Base-by-base conservation (phyloP, 2,113 vertebrate species). In the Martes martes region DNA sequence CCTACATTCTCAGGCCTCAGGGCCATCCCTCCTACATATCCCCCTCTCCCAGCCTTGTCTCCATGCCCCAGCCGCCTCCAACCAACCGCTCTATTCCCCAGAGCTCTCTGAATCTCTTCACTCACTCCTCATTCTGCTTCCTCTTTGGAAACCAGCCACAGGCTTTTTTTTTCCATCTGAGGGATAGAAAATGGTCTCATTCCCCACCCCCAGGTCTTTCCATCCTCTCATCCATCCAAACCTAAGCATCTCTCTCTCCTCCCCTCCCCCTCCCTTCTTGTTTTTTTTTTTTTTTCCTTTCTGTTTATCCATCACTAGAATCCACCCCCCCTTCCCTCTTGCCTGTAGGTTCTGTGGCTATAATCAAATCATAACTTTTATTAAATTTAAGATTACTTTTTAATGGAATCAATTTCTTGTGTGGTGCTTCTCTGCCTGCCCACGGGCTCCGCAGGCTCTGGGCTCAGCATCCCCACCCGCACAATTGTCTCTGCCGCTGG, bases 321-420 rank as follows among this genome's bases (percentile, higher is more conserved):
- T 95, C 92, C 87, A 80, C 55, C 80, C 69, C 97, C 97, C 67
- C 2, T 97, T 98, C 74, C 93, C 97, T 98, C 98, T 98, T 98
- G 98, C 98, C 98, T 98, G 98, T 97, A 88, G 97, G 98, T 99
- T 99, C 98, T 98, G 52, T 85, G 9, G 98, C 98, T 99, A 96
- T 99, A 99, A 99, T 99, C 98, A 99, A 99, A 99, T 99, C 98
- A 98, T 98, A 99, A 99, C 98, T 99, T 99, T 99, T 99, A 99
- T 99, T 99, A 99, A 99, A 99, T 99, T 99, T 98, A 98, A 99
- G 99, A 99, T 99, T 99, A 99, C 98, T 99, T 99, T 99, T 99
- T 99, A 99, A 99, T 99, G 98, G 98, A 99, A 99, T 99, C 99
- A 99, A 98, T 99, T 99, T 99, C 98, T 98, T 98, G 98, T 91